Evolutionary conservation across 1,140 invertebrate genomes (phyloP).

Genomic region (Lordiphosa clarofinis): DNA sequence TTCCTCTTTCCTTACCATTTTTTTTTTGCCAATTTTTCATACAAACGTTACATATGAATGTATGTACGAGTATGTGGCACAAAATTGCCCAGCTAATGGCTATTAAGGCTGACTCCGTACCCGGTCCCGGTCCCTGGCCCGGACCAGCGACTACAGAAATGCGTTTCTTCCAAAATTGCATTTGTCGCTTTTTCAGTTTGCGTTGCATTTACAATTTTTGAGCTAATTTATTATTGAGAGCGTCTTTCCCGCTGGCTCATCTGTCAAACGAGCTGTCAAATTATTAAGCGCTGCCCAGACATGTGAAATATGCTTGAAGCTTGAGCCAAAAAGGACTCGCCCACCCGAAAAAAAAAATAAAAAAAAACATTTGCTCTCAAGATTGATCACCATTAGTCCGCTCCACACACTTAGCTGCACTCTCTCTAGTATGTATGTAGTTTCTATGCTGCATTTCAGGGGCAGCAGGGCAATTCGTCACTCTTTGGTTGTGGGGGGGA

Average conservation of each 20-base stretch:
- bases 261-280: constrained; percentile 69
- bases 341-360: constrained; percentile 12
- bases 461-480: constrained; percentile 65
- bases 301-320: constrained; percentile 50
- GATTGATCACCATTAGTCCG: constrained; percentile 62
- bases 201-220: constrained; percentile 59
- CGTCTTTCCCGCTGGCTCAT: constrained; percentile 36
- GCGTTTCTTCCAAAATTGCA: constrained; percentile 45
- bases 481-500: neutral
- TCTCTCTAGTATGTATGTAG: constrained; percentile 12
- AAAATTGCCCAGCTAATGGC: constrained; percentile 69
- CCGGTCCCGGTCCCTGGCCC: constrained; percentile 16
- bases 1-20: constrained; percentile 9
- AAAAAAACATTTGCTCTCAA: constrained; percentile 45
- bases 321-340: constrained; percentile 9
- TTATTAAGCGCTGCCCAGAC: constrained; percentile 67
- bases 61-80: constrained; percentile 30
- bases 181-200: constrained; percentile 40
- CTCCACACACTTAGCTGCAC: neutral
- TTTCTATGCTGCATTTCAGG: constrained; percentile 54
- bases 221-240: constrained; percentile 68
- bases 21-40: constrained; percentile 66
- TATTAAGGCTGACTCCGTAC: constrained; percentile 68
- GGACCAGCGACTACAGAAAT: constrained; percentile 21
- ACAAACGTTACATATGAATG: constrained; percentile 16